These are phyloP conservation scores for Ephialtes manifestator DNA, from an alignment of 2,888 invertebrate species.

Conservation along the genomic window DNA sequence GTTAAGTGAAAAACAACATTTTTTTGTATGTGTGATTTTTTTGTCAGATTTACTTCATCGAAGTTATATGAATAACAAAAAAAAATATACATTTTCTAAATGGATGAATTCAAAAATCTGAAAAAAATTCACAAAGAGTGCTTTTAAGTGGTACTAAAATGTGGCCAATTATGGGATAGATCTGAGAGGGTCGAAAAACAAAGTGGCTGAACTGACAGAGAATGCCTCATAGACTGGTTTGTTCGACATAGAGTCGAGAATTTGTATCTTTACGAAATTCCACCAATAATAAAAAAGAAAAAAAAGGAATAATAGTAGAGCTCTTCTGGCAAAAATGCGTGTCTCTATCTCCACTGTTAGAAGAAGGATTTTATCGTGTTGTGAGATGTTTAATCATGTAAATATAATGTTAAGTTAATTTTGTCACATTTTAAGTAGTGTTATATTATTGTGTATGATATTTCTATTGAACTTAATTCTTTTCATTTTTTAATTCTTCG, in stretches of 20 bases:
- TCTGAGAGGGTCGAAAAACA: no score
- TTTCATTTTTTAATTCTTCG: constrained; percentile 32
- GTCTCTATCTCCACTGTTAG: constrained; percentile 32
- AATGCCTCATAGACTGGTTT: constrained; percentile 16
- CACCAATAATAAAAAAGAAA: background rate
- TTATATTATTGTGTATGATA: constrained; percentile 58
- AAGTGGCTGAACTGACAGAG: no score
- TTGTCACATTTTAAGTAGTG: constrained; percentile 53
- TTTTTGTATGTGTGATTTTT: no score
- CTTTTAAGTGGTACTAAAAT: no score
- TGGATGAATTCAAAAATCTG: no score
- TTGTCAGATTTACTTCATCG: no score
- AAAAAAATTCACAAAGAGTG: no score
- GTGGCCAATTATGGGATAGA: no score
- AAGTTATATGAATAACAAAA: no score
- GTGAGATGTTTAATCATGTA: constrained; percentile 62
- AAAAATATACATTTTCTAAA: no score
- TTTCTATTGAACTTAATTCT: constrained; percentile 44
- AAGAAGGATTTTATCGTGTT: constrained; percentile 55
- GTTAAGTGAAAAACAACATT: no score
- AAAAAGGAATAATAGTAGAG: constrained; percentile 3
- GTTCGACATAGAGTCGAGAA: constrained; percentile 20
- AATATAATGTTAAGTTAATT: constrained; percentile 63
- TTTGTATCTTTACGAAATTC: constrained; percentile 14
- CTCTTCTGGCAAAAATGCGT: constrained; percentile 23